Evolutionary conservation across 2,888 invertebrate species (phyloP).

Genomic region (Troilus luridus): DNA sequence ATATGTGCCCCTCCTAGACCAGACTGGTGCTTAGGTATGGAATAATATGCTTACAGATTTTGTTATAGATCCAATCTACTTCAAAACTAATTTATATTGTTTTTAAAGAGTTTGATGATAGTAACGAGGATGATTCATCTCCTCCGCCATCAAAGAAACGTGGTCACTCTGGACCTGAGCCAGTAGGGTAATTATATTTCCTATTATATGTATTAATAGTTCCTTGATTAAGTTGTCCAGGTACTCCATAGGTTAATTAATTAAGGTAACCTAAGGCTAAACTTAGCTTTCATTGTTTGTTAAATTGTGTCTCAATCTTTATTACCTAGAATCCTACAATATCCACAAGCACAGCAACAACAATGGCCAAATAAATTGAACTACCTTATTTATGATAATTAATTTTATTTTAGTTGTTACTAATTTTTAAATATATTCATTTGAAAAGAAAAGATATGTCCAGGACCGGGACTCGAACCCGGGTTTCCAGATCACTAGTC

Average conservation of each 20-base stretch:
- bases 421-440: no score
- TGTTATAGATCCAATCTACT: background rate
- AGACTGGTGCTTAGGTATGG: slow-evolving; percentile 87
- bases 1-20: slow-evolving; percentile 77
- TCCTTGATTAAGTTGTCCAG: no score
- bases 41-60: background rate
- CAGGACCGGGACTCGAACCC: no score
- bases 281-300: background rate
- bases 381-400: no score
- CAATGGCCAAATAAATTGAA: no score
- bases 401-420: no score
- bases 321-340: background rate
- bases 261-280: background rate
- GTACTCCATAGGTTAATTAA: background rate
- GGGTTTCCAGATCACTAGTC: no score
- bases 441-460: no score
- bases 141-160: background rate
- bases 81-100: slow-evolving; percentile 13
- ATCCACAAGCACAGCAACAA: no score
- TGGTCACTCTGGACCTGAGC: background rate
- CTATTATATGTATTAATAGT: no score
- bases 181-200: slow-evolving; percentile 4
- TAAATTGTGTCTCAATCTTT: background rate
- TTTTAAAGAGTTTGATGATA: slow-evolving; percentile 55
- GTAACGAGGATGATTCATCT: slow-evolving; percentile 57